Conservation (phyloP, 2,113 vertebrate species). For the Anser brachyrhynchus region DNA sequence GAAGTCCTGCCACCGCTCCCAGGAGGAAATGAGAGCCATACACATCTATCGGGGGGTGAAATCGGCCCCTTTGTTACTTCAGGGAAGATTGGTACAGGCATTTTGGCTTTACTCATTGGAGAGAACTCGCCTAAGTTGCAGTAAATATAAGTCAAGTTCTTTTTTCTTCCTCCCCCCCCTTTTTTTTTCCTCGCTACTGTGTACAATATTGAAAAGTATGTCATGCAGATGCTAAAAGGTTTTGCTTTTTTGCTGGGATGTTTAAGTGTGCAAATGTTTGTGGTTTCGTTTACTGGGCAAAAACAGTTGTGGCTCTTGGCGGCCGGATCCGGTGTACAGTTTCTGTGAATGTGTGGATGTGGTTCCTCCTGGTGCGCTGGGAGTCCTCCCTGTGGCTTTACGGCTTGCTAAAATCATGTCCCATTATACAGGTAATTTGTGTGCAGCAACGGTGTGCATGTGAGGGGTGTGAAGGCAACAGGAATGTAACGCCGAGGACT, state of each 20-base stretch:
- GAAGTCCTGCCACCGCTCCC: background rate
- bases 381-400: background rate
- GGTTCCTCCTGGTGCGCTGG: background rate
- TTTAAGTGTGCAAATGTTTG: background rate
- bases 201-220: background rate
- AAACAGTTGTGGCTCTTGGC: background rate
- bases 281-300: background rate
- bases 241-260: background rate
- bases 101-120: background rate
- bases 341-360: background rate
- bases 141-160: background rate
- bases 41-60: background rate
- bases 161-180: rapidly evolving
- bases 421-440: background rate
- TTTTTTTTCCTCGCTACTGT: background rate
- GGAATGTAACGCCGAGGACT: background rate
- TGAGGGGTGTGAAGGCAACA: background rate
- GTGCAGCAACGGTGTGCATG: background rate
- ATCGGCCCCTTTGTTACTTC: background rate
- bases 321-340: background rate
- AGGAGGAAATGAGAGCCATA: background rate
- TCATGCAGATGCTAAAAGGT: background rate
- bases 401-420: background rate
- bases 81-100: background rate
- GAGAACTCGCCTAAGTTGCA: background rate